phyloP scores from a whole-genome alignment of 2,113 vertebrate genomes.

The Psettodes erumei region DNA sequence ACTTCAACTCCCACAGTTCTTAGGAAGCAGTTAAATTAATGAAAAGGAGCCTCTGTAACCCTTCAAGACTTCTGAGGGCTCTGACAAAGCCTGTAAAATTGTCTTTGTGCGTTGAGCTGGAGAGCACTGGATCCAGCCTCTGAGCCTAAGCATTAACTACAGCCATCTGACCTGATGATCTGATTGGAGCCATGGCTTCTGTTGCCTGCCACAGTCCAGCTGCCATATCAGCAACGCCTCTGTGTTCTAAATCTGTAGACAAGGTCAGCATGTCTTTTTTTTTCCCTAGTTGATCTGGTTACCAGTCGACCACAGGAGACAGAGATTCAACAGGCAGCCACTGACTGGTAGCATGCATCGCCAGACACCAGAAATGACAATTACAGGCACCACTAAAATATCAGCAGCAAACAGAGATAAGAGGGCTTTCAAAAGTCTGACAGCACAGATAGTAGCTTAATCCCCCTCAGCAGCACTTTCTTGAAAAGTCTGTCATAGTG shows the following conservation, averaged over 20 bases:
- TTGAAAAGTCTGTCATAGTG: constrained; percentile 39
- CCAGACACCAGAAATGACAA: constrained; percentile 57
- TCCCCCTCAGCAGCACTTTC: constrained; percentile 40
- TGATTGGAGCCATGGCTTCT: constrained; percentile 70
- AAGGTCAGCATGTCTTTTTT: constrained; percentile 72
- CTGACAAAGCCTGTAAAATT: constrained; percentile 38
- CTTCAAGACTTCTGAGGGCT: constrained; percentile 23
- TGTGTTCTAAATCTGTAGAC: constrained; percentile 76
- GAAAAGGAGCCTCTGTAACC: constrained; percentile 45
- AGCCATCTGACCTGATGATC: constrained; percentile 70
- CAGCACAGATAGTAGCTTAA: constrained; percentile 46
- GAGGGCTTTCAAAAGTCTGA: constrained; percentile 44
- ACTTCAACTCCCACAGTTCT: constrained; percentile 33
- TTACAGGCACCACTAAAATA: constrained; percentile 55
- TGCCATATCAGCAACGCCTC: constrained; percentile 73
- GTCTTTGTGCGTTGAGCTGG: constrained; percentile 46
- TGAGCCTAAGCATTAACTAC: constrained; percentile 58
- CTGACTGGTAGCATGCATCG: constrained; percentile 45
- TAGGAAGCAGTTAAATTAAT: constrained; percentile 54
- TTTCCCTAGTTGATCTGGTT: constrained; percentile 65
- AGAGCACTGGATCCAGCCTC: constrained; percentile 56
- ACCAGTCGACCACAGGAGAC: constrained; percentile 44
- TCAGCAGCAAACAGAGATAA: constrained; percentile 49
- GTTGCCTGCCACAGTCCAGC: constrained; percentile 72
- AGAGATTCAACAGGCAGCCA: constrained; percentile 49